A percentile compares a stretch with the other conserved stretches of the same genome.
These are phyloP conservation scores for Brachionus rubens DNA, from an alignment of 1,140 invertebrate species.

Conservation along the genomic window DNA sequence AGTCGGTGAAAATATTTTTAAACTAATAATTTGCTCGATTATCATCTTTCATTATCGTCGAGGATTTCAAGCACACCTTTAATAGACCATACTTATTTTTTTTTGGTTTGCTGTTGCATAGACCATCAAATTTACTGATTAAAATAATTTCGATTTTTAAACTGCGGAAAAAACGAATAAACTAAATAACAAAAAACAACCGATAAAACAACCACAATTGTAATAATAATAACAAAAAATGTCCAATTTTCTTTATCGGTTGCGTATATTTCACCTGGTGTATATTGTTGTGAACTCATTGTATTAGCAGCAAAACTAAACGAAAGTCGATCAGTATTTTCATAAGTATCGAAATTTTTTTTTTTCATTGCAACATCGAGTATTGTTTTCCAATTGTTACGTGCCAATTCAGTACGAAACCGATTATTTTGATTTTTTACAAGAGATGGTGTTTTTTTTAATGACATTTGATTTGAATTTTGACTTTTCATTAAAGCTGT, in stretches of 20 bases:
- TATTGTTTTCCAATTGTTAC: constrained; percentile 27
- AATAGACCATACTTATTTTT: too few species aligned
- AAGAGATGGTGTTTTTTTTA: not conserved
- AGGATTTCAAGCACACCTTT: too few species aligned
- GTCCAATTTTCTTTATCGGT: constrained; percentile 41
- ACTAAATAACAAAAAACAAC: constrained; percentile 41
- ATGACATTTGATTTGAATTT: not conserved
- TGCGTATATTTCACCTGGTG: constrained; percentile 26
- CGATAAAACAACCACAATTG: constrained; percentile 29
- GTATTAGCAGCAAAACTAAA: not conserved
- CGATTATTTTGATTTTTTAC: not conserved
- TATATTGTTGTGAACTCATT: constrained; percentile 26
- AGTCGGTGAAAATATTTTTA: too few species aligned
- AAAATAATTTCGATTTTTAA: not conserved
- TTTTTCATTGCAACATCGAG: constrained; percentile 21
- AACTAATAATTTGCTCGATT: too few species aligned
- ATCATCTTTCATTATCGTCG: too few species aligned
- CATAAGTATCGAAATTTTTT: constrained; percentile 26
- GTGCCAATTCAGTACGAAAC: not conserved
- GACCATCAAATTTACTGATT: too few species aligned
- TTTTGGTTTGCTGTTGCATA: too few species aligned
- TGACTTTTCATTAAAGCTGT: not conserved
- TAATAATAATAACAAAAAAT: constrained; percentile 39
- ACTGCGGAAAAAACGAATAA: constrained; percentile 39
- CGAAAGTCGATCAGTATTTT: not conserved